Conservation (phyloP, 2,113 vertebrate genomes). For the Equus quagga region DNA sequence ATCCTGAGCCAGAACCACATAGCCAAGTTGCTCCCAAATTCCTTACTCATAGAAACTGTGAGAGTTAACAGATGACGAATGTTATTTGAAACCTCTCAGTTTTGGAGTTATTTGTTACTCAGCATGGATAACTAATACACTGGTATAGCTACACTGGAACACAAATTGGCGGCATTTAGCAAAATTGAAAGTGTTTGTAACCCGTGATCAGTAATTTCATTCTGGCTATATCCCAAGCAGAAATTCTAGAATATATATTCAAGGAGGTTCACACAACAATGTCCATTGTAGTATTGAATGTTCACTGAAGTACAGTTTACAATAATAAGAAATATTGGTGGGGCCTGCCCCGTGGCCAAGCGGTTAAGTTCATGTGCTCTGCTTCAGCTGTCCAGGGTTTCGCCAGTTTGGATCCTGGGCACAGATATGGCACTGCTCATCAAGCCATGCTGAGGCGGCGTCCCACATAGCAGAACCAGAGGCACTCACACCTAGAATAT, state of each 20-base stretch:
- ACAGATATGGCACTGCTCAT: too few relatives aligned
- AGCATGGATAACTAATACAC: not conserved
- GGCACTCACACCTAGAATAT: too few relatives aligned
- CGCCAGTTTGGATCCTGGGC: too few relatives aligned
- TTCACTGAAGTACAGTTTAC: not conserved
- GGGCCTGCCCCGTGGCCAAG: too few relatives aligned
- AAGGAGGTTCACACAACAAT: not conserved
- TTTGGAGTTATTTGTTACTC: slow-evolving; percentile 11
- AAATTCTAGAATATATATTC: slow-evolving; percentile 15
- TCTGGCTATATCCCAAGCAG: not conserved
- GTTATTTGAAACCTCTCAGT: not conserved
- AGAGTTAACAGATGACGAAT: not conserved
- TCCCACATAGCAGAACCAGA: too few relatives aligned
- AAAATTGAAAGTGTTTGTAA: slow-evolving; percentile 14
- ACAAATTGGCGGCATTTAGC: not conserved
- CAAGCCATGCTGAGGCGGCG: too few relatives aligned
- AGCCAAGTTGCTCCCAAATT: not conserved
- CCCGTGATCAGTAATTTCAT: not conserved
- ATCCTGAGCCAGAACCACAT: not conserved
- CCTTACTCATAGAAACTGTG: not conserved
- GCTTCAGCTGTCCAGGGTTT: too few relatives aligned
- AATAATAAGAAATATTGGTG: not conserved
- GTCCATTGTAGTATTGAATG: not conserved
- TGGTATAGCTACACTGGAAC: not conserved
- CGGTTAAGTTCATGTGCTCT: too few relatives aligned